A percentile compares a stretch with the other conserved stretches of the same genome.
phyloP scores from a whole-genome alignment of 2,888 invertebrate genomes.

The Ichneumoninae sp. region DNA sequence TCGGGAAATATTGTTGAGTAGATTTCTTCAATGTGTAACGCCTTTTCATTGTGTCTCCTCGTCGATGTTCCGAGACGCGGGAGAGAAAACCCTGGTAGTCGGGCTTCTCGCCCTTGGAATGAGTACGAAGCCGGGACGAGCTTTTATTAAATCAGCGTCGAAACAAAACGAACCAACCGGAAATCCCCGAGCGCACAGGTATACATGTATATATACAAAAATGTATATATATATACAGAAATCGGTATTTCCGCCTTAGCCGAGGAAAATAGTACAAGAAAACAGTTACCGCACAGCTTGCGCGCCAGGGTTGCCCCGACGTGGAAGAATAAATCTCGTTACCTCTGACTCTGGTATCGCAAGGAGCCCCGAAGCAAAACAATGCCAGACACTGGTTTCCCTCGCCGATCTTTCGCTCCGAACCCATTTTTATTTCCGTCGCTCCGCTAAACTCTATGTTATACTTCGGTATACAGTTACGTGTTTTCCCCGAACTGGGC shows the following conservation, averaged over 20 bases:
- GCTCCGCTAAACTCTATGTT: not conserved
- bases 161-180: conserved; percentile 9
- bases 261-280: conserved; percentile 5
- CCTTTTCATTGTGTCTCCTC: not conserved
- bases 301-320: not conserved
- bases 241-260: not conserved
- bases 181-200: not conserved
- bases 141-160: conserved; percentile 9
- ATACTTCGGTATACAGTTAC: not conserved
- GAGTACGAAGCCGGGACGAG: not conserved
- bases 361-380: conserved; percentile 10
- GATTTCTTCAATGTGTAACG: not conserved
- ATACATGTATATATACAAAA: not conserved
- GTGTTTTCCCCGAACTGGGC: not conserved
- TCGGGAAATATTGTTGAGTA: not conserved
- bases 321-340: not conserved
- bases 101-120: not conserved
- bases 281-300: conserved; percentile 10
- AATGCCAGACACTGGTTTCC: not conserved
- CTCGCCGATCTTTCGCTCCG: not conserved
- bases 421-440: conserved; percentile 6
- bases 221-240: not conserved
- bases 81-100: not conserved
- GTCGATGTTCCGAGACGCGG: not conserved
- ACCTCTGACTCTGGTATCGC: not conserved